phyloP scores from a whole-genome alignment of 2,888 invertebrate species.

The Euplagia quadripunctaria region DNA sequence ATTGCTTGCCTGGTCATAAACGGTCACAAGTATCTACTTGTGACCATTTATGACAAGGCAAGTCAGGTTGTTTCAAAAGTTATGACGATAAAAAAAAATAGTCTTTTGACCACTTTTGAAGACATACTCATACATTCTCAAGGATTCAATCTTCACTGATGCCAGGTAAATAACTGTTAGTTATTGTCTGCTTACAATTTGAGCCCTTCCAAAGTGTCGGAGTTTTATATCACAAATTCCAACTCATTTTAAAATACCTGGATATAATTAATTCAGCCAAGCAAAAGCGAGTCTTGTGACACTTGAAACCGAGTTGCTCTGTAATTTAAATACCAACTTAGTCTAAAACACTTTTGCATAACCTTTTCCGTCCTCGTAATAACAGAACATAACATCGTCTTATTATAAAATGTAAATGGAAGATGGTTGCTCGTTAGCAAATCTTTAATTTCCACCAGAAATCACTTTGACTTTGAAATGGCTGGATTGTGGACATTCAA shows the following conservation, averaged over 20 bases:
- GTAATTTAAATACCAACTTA: background rate
- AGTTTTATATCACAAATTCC: background rate
- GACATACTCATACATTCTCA: no score
- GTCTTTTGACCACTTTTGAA: no score
- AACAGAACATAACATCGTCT: background rate
- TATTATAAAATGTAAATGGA: constrained; percentile 47
- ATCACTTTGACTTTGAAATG: constrained; percentile 54
- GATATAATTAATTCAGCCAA: background rate
- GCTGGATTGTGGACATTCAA: constrained; percentile 34
- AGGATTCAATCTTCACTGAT: no score
- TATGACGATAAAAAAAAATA: no score
- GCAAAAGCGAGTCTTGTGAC: background rate
- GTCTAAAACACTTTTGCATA: background rate
- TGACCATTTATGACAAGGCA: no score
- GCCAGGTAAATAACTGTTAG: background rate
- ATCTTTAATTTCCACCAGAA: constrained; percentile 54
- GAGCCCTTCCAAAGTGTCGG: background rate
- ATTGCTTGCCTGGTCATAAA: no score
- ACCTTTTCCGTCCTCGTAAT: background rate
- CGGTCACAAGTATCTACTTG: no score
- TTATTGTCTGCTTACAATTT: background rate
- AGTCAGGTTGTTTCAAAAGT: no score
- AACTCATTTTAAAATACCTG: background rate
- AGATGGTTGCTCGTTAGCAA: constrained; percentile 45
- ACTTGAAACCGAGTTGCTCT: background rate